These are phyloP conservation scores for Trachemys scripta DNA, from an alignment of 2,113 vertebrate genomes.

Conservation along the genomic window DNA sequence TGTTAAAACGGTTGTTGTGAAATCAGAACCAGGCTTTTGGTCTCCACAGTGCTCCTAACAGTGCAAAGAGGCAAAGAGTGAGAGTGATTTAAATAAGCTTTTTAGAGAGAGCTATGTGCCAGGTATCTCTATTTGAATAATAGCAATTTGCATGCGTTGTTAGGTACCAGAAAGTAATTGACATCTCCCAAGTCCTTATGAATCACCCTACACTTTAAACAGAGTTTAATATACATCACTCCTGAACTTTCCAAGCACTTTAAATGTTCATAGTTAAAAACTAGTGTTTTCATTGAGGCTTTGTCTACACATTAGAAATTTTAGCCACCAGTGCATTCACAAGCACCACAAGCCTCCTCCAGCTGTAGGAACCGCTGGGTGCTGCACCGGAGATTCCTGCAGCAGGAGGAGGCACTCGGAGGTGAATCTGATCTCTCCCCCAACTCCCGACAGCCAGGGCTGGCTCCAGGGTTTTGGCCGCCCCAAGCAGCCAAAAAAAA, in stretches of 20 bases:
- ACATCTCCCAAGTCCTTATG: neutral
- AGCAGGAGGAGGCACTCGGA: no score
- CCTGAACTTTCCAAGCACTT: neutral
- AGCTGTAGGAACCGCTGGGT: neutral
- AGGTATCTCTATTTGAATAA: neutral
- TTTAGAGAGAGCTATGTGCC: neutral
- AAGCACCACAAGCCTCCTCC: neutral
- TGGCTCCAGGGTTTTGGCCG: no score
- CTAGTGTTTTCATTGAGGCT: neutral
- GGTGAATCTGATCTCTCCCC: no score
- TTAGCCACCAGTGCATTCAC: neutral
- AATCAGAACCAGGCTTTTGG: neutral
- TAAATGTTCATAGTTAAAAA: neutral
- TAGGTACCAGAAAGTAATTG: neutral
- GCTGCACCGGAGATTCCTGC: neutral
- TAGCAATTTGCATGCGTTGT: neutral
- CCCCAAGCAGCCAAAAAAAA: no score
- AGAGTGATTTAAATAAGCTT: neutral
- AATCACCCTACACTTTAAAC: no score
- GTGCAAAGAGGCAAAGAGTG: neutral
- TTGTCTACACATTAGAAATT: neutral
- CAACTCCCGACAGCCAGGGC: no score
- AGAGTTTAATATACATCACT: no score
- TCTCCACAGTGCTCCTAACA: neutral
- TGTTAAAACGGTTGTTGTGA: neutral